Base-by-base conservation (phyloP, 2,113 vertebrate species). In the Carlito syrichta region DNA sequence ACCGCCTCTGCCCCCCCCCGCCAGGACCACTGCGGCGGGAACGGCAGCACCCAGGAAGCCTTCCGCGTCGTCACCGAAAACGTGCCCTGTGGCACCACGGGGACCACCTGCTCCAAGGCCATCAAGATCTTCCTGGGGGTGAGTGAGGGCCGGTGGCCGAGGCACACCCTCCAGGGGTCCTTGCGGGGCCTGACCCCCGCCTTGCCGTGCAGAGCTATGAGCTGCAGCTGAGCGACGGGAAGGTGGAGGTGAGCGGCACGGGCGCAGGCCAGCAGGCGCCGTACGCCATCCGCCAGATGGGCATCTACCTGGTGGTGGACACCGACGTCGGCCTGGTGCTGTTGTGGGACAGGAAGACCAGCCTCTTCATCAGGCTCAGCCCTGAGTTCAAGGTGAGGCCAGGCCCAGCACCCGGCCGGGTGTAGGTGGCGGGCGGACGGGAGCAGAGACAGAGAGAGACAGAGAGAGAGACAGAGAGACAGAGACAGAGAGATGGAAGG, bases 261-360 rank as follows among this genome's bases (percentile, higher is more conserved):
- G 96, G 97, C 0, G 82, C 38, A 3, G 98, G 96, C 89, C 97
- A 92, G 91, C 96, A 97, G 90, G 93, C 98, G 1, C 99, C 99
- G 8, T 98, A 98, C 96, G 98, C 98, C 94, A 95, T 99, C 7
- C 98, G 98, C 11, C 99, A 98, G 95, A 99, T 99, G 99, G 99
- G 99, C 32, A 98, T 99, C 96, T 99, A 99, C 98, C 83, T 99
- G 82, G 99, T 99, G 82, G 98, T 99, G 96, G 99, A 99, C 81
- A 98, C 99, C 2, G 96, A 98, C 6, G 63, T 76, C 10, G 99
- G 99, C 27, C 91, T 99, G 25, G 98, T 99, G 92, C 97, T 99
- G 30, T 98, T 99, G 98, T 99, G 99, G 99, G 99, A 99, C 98
- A 98, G 97, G 97, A 99, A 98, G 98, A 99, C 99, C 78, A 99